A percentile compares a stretch with the other conserved stretches of the same genome.
phyloP scores from a whole-genome alignment of 2,797 vertebrate species.

The Smutsia gigantea region DNA sequence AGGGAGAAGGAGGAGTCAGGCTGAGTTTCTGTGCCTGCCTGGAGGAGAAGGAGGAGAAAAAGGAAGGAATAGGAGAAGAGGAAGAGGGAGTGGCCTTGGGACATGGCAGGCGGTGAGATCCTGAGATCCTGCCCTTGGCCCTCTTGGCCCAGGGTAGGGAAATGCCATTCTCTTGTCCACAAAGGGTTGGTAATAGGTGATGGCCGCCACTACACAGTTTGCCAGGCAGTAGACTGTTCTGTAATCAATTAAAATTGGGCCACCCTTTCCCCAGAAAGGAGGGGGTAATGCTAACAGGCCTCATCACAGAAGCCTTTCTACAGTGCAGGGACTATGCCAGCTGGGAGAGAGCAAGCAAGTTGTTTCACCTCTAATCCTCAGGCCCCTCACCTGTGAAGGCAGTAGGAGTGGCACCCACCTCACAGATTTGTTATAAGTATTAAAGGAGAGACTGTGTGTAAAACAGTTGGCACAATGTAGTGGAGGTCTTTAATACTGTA shows the following conservation, averaged over 20 bases:
- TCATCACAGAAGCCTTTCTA: neutral
- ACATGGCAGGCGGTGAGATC: neutral
- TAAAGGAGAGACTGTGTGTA: neutral
- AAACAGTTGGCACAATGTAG: neutral
- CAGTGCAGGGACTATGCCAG: neutral
- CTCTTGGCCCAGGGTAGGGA: neutral
- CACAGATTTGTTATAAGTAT: neutral
- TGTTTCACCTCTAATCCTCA: neutral
- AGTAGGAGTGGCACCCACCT: neutral
- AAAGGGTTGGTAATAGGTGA: neutral
- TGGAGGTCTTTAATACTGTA: neutral
- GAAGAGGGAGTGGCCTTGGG: neutral
- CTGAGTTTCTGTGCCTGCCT: neutral
- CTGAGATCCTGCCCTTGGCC: neutral
- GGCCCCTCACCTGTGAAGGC: neutral
- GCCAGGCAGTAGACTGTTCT: neutral
- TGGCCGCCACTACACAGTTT: neutral
- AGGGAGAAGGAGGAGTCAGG: neutral
- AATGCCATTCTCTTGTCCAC: neutral
- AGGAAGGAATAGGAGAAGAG: neutral
- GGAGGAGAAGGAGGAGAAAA: neutral
- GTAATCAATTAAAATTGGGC: neutral
- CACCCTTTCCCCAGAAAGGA: neutral
- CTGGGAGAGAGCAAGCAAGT: neutral
- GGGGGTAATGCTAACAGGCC: neutral